Percentiles rank a stretch among this genome's conserved stretches.
phyloP scores from a whole-genome alignment of 2,113 vertebrate species.

The Paramisgurnus dabryanus region DNA sequence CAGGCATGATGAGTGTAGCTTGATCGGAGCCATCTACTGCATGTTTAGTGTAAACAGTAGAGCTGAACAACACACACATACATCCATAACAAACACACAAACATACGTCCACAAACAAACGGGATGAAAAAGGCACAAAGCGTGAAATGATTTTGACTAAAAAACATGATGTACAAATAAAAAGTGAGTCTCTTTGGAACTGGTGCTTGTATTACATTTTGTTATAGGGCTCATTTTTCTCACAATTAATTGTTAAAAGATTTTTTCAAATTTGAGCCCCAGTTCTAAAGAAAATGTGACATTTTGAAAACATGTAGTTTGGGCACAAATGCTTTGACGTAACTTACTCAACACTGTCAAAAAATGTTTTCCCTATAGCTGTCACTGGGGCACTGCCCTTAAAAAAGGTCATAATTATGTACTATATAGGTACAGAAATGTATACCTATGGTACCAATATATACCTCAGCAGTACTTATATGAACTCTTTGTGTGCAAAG shows the following conservation, averaged over 20 bases:
- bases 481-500: too few relatives aligned
- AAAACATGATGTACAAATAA: conserved; percentile 15
- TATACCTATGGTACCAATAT: too few relatives aligned
- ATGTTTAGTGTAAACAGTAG: conserved; percentile 76
- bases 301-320: background rate
- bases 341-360: too few relatives aligned
- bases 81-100: conserved; percentile 54
- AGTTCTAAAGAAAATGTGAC: background rate
- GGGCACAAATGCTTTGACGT: background rate
- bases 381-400: too few relatives aligned
- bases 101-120: conserved; percentile 50
- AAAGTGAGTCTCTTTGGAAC: background rate
- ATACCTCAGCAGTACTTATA: too few relatives aligned
- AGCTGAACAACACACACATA: conserved; percentile 76
- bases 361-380: too few relatives aligned
- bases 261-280: background rate
- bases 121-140: conserved; percentile 41
- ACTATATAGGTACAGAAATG: too few relatives aligned
- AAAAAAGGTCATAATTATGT: too few relatives aligned
- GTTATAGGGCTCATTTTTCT: background rate
- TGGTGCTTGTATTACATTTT: background rate
- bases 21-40: conserved; percentile 80
- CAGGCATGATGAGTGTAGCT: conserved; percentile 70
- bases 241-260: background rate
- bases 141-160: background rate